A percentile compares a stretch with the other conserved stretches of the same genome.
These are phyloP conservation scores for Neodon shergylaensis DNA, from an alignment of 2,113 vertebrate genomes.

Conservation along the genomic window DNA sequence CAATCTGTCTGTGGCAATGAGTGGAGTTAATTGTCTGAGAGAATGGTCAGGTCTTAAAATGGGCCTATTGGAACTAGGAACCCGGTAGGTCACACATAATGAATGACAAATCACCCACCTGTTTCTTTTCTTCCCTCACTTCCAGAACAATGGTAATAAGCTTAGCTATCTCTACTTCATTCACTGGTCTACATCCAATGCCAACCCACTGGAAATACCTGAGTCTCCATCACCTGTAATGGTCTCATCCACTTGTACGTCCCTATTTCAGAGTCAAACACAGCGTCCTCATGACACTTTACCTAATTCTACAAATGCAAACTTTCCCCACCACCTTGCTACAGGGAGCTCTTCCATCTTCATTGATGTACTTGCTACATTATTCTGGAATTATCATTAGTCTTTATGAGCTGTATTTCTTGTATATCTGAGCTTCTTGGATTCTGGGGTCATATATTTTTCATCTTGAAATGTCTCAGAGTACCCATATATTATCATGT, in stretches of 20 bases:
- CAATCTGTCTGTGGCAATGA: background rate
- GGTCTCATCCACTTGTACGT: background rate
- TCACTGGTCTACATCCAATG: background rate
- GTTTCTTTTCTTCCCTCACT: background rate
- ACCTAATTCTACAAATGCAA: background rate
- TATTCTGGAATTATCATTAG: background rate
- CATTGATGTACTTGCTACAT: background rate
- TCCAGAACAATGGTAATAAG: background rate
- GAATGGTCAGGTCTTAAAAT: slow-evolving; percentile 1
- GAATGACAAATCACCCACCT: background rate
- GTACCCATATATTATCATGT: background rate
- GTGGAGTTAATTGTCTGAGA: background rate
- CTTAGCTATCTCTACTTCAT: background rate
- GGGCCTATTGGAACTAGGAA: slow-evolving; percentile 1
- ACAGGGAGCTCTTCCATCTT: background rate
- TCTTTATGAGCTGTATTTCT: background rate
- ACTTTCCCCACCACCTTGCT: background rate
- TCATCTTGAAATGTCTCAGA: background rate
- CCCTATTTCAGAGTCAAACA: background rate
- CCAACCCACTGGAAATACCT: background rate
- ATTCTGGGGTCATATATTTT: background rate
- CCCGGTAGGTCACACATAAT: background rate
- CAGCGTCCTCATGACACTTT: background rate
- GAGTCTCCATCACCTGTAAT: background rate
- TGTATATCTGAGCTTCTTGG: background rate